Evolutionary conservation across 1,140 invertebrate genomes (phyloP).

Genomic region (Drosophila kikkawai): DNA sequence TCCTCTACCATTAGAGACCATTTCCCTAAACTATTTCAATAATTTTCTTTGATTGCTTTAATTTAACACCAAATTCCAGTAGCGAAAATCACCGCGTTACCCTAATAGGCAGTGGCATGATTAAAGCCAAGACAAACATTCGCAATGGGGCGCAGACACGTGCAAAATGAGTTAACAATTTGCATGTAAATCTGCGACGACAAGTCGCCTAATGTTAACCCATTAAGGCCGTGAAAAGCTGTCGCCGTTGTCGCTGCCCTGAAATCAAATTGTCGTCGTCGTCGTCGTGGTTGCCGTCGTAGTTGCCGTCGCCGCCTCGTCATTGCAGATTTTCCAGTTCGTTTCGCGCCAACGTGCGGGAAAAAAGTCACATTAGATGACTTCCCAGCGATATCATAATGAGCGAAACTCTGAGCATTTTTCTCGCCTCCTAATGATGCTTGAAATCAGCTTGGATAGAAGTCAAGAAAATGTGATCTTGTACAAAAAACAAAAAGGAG

Average conservation of each 20-base stretch:
- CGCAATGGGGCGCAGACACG: conserved; percentile 45
- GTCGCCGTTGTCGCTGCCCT: conserved; percentile 27
- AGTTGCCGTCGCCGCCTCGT: conserved; percentile 37
- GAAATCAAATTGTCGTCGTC: conserved; percentile 63
- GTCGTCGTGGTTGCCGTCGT: conserved; percentile 18
- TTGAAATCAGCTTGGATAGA: conserved; percentile 18
- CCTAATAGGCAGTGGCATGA: conserved; percentile 43
- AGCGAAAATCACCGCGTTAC: conserved; percentile 17
- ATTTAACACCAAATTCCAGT: conserved; percentile 22
- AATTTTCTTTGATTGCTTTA: conserved; percentile 14
- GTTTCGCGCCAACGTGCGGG: conserved; percentile 34
- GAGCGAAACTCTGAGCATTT: conserved; percentile 39
- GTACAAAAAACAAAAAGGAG: neutral
- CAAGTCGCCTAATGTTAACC: conserved; percentile 72
- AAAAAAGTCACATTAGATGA: conserved; percentile 71
- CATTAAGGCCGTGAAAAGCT: conserved; percentile 62
- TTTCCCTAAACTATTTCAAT: neutral
- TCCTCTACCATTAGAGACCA: neutral
- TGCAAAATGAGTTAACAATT: conserved; percentile 59
- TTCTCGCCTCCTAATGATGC: conserved; percentile 39
- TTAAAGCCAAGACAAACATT: conserved; percentile 43
- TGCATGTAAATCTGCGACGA: conserved; percentile 50
- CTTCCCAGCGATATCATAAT: conserved; percentile 62
- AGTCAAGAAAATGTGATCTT: neutral
- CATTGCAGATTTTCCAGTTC: conserved; percentile 64